These are phyloP conservation scores for Rhadina sibilatrix DNA, from an alignment of 2,113 vertebrate species.

Conservation along the genomic window DNA sequence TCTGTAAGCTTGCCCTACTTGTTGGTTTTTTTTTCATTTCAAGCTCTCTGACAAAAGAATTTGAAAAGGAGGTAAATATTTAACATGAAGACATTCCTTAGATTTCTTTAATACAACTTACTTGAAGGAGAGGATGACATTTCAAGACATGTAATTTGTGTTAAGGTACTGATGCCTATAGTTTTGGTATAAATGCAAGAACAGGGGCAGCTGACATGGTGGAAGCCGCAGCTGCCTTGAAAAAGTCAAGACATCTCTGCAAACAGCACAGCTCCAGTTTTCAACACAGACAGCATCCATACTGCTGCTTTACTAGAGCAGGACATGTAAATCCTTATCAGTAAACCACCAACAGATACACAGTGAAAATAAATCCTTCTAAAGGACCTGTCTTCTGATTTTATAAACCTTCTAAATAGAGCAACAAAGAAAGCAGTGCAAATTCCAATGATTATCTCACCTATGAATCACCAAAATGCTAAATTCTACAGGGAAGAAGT, in stretches of 20 bases:
- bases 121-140: neutral
- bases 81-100: neutral
- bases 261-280: neutral
- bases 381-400: neutral
- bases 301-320: neutral
- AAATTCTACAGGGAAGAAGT: neutral
- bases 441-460: neutral
- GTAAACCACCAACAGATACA: neutral
- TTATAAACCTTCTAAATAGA: neutral
- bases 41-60: neutral
- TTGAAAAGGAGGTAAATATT: constrained; percentile 26
- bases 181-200: neutral
- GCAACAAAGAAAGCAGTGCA: neutral
- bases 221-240: neutral
- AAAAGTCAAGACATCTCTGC: neutral
- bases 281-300: neutral
- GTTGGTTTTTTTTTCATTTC: neutral
- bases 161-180: neutral
- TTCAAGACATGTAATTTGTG: neutral
- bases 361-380: neutral
- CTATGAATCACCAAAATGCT: neutral
- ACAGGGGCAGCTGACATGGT: neutral
- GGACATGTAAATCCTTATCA: neutral
- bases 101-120: neutral
- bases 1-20: neutral